Percentiles rank a stretch among this genome's conserved stretches.
These are phyloP conservation scores for Callipepla californica DNA, from an alignment of 2,113 vertebrate species.

Conservation along the genomic window DNA sequence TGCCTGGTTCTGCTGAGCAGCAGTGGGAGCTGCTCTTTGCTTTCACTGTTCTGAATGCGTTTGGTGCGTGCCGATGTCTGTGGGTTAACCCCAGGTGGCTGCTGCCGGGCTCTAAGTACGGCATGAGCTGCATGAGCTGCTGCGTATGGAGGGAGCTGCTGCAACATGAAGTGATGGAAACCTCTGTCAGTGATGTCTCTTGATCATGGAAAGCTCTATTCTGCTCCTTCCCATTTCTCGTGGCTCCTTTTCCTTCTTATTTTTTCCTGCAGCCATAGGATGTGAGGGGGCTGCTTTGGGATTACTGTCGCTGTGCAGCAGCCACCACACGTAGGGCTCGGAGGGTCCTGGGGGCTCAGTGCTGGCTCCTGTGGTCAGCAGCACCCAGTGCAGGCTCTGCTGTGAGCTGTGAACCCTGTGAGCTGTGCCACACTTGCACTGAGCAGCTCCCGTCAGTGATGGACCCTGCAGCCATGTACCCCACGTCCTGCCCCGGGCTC, in stretches of 20 bases:
- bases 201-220: neutral
- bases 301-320: neutral
- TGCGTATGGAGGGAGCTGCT: rapidly evolving
- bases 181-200: neutral
- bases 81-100: neutral
- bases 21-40: neutral
- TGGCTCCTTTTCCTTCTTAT: neutral
- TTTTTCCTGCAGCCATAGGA: neutral
- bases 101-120: neutral
- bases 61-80: rapidly evolving
- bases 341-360: neutral
- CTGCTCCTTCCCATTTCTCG: neutral
- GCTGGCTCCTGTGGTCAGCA: neutral
- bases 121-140: neutral
- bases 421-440: neutral
- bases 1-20: neutral
- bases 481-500: neutral
- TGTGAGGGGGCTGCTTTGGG: neutral
- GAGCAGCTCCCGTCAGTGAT: neutral
- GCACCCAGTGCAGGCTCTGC: too few relatives aligned
- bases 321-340: too few relatives aligned
- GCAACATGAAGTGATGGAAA: neutral
- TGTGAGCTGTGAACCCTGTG: neutral
- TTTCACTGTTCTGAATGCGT: neutral
- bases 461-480: rapidly evolving